Evolutionary conservation across 2,797 vertebrate genomes (phyloP).

Genomic region (Tragopan temminckii): DNA sequence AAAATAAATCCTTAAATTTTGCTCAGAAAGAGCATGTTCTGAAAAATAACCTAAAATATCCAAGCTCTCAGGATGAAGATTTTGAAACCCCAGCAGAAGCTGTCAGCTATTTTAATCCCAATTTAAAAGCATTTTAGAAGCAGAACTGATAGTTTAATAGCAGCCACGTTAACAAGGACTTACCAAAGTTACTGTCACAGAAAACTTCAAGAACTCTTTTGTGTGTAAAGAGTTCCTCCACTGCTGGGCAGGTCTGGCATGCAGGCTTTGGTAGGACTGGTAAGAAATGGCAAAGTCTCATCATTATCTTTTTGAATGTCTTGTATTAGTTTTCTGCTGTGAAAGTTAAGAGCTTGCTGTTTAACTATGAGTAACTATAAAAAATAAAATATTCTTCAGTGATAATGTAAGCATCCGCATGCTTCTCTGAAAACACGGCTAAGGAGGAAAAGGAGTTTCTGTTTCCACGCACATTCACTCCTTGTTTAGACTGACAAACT

Average conservation of each 20-base stretch:
- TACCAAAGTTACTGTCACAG: slow-evolving; percentile 90
- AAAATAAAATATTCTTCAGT: not conserved
- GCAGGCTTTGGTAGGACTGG: slow-evolving; percentile 87
- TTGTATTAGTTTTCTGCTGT: not conserved
- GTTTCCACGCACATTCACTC: not conserved
- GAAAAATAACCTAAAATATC: not conserved
- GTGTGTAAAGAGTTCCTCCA: slow-evolving; percentile 83
- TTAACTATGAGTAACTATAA: not conserved
- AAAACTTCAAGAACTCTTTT: slow-evolving; percentile 86
- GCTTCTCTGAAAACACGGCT: not conserved
- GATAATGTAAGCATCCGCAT: not conserved
- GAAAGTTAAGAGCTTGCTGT: not conserved
- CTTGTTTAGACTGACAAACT: not conserved
- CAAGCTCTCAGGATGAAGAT: not conserved
- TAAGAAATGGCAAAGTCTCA: slow-evolving; percentile 7
- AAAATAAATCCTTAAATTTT: slow-evolving; percentile 7
- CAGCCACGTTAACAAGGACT: slow-evolving; percentile 43
- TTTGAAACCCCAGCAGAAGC: slow-evolving; percentile 21
- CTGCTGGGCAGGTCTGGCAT: slow-evolving; percentile 88
- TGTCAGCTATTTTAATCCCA: not conserved
- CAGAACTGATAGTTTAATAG: not conserved
- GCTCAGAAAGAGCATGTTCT: not conserved
- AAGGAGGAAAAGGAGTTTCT: not conserved
- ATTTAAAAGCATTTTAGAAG: slow-evolving; percentile 23
- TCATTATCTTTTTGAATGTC: not conserved